These are phyloP conservation scores for Drosophila erecta DNA, from an alignment of 1,140 invertebrate genomes.

Conservation along the genomic window DNA sequence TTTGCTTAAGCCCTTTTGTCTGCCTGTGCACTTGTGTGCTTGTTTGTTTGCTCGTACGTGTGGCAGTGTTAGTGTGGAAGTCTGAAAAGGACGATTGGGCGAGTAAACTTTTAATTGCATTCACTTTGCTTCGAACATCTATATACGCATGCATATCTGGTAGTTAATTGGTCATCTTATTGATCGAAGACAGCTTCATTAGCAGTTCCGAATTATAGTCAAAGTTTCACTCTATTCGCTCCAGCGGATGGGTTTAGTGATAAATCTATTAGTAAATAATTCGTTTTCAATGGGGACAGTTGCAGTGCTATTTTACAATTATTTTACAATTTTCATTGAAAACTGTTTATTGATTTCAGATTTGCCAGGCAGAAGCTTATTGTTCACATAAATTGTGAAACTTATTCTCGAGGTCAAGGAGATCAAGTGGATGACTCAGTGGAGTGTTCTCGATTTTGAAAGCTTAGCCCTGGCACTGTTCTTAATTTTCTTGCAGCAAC, in stretches of 20 bases:
- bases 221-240: conserved; percentile 10
- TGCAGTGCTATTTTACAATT: too few species aligned
- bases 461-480: conserved; percentile 43
- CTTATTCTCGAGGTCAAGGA: neutral
- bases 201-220: conserved; percentile 11
- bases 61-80: conserved; percentile 15
- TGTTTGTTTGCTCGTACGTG: neutral
- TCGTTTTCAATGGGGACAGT: conserved; percentile 1
- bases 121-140: conserved; percentile 46
- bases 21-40: neutral
- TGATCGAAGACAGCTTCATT: conserved; percentile 30
- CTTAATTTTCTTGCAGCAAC: conserved; percentile 58
- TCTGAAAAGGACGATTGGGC: conserved; percentile 43
- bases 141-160: neutral
- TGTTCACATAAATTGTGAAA: too few species aligned
- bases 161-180: conserved; percentile 35
- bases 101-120: conserved; percentile 63
- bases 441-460: conserved; percentile 44
- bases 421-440: conserved; percentile 10
- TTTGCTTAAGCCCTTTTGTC: conserved; percentile 44
- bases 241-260: neutral
- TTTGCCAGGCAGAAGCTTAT: too few species aligned
- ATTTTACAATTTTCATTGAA: too few species aligned
- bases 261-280: conserved; percentile 16
- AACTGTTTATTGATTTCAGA: too few species aligned